Conservation (phyloP, 2,113 vertebrate species). For the cattle (Bos taurus) region DNA sequence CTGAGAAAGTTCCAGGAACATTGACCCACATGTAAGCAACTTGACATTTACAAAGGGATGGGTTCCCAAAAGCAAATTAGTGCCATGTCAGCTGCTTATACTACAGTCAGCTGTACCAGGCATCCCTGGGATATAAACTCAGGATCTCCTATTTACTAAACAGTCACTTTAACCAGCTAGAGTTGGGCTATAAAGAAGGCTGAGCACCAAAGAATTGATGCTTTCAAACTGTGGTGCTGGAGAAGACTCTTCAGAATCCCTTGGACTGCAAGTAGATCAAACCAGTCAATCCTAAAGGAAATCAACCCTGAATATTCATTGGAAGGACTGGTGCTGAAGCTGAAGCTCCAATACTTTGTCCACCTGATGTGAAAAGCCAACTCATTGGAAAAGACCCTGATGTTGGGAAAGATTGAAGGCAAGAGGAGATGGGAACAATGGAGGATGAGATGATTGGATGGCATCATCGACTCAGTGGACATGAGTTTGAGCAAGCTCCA, state of each 20-base stretch:
- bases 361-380: not conserved
- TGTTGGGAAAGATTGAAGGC: not conserved
- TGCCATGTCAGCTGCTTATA: not conserved
- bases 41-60: not conserved
- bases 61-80: not conserved
- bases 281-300: not conserved
- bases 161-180: not conserved
- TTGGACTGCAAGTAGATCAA: not conserved
- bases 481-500: not conserved
- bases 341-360: not conserved
- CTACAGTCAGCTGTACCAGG: not conserved
- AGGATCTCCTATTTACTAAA: not conserved
- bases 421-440: not conserved
- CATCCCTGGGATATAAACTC: not conserved
- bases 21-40: not conserved
- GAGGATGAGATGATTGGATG: not conserved
- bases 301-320: not conserved
- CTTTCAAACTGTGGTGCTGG: not conserved
- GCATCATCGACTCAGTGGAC: not conserved
- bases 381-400: not conserved
- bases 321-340: not conserved
- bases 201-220: rapidly evolving
- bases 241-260: not conserved
- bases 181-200: not conserved
- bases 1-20: not conserved